Percentiles rank a stretch among this genome's conserved stretches.
phyloP scores from a whole-genome alignment of 2,797 vertebrate genomes.

The Dendrocincla fuliginosa region DNA sequence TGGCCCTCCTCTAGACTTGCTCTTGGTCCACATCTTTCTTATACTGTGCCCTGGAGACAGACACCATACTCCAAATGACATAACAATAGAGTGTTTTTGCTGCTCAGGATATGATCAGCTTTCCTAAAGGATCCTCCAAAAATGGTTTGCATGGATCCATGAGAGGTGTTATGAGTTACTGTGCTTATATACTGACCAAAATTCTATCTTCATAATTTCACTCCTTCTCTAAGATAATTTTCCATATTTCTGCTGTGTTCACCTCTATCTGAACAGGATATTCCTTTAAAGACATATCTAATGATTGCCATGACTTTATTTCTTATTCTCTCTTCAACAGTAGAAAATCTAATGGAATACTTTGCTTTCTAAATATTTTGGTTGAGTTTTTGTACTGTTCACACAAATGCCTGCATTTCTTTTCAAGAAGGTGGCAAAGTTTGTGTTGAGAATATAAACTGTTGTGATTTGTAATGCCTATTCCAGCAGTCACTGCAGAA shows the following conservation, averaged over 20 bases:
- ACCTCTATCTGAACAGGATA: not conserved
- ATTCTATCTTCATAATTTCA: not conserved
- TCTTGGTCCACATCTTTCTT: not conserved
- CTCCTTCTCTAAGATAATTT: not conserved
- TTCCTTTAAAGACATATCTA: not conserved
- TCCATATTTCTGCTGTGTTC: not conserved
- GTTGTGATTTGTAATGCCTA: not conserved
- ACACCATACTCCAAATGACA: not conserved
- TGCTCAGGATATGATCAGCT: not conserved
- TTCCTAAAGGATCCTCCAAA: not conserved
- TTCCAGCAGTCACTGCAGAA: not conserved
- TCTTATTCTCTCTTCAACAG: not conserved
- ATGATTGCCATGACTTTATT: not conserved
- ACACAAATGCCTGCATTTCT: not conserved
- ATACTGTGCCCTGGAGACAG: not conserved
- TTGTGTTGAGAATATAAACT: not conserved
- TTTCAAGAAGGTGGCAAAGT: not conserved
- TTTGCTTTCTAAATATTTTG: not conserved
- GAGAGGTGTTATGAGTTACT: not conserved
- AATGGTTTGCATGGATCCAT: not conserved
- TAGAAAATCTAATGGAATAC: not conserved
- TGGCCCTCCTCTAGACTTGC: not conserved
- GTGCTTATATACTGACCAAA: not conserved
- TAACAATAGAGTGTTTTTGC: not conserved
- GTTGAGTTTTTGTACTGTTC: not conserved